phyloP scores from a whole-genome alignment of 2,797 vertebrate species.

The Avahi laniger region DNA sequence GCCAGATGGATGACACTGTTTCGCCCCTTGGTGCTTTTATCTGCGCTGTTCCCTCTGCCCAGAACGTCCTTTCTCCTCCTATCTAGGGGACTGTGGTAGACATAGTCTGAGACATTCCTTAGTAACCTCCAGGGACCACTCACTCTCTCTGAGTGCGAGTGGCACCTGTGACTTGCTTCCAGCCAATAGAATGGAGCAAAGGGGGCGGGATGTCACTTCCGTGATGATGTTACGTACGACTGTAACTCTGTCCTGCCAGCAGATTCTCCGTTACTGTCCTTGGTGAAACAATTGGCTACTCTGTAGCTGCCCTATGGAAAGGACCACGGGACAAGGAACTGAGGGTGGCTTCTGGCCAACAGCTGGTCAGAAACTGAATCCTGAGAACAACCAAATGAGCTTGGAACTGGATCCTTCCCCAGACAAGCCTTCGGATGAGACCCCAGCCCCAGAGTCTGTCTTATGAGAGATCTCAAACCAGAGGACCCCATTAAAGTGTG shows the following conservation, averaged over 20 bases:
- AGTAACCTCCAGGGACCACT: too few species aligned
- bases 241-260: neutral
- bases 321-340: neutral
- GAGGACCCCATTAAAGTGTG: neutral
- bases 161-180: neutral
- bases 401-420: neutral
- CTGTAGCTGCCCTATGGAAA: neutral
- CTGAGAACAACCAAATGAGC: neutral
- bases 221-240: fast-evolving
- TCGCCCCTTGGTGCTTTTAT: too few species aligned
- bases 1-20: neutral
- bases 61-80: fast-evolving
- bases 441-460: neutral
- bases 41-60: neutral
- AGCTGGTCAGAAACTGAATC: neutral
- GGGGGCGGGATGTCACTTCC: too few species aligned
- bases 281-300: neutral
- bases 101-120: neutral
- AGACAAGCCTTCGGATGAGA: neutral
- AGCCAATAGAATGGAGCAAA: neutral
- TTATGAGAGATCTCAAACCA: neutral
- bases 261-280: neutral
- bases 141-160: too few species aligned
- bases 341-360: neutral
- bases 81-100: too few species aligned